These are phyloP conservation scores for Mionectes olivaceus DNA, from an alignment of 2,797 vertebrate species.

Conservation along the genomic window DNA sequence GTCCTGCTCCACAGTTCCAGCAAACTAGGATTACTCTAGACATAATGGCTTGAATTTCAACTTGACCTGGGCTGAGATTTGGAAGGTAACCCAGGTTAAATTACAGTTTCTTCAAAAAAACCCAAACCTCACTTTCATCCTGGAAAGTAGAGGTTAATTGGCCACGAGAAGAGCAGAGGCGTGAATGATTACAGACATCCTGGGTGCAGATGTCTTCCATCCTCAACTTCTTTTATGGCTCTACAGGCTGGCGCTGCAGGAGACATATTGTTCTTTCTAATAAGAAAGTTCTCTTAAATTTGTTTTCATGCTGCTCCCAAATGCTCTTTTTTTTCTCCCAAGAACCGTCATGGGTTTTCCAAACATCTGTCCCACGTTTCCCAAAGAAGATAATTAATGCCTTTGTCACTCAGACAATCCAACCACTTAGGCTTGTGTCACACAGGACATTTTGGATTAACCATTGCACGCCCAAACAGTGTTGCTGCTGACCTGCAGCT, in stretches of 20 bases:
- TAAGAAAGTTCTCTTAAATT: constrained; percentile 16
- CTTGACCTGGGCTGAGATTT: not conserved
- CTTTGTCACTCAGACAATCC: constrained; percentile 49
- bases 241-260: not conserved
- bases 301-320: constrained; percentile 19
- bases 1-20: not conserved
- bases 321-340: not conserved
- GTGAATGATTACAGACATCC: not conserved
- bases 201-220: not conserved
- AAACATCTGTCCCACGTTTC: constrained; percentile 68
- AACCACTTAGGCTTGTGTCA: constrained; percentile 28
- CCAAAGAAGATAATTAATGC: constrained; percentile 68
- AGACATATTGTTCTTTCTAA: not conserved
- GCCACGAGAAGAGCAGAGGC: not conserved
- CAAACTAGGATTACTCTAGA: not conserved
- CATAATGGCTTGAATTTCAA: not conserved
- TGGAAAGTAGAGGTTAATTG: not conserved
- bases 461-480: not conserved
- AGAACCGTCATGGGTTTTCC: constrained; percentile 29
- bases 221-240: not conserved
- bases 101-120: not conserved
- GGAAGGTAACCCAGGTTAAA: not conserved
- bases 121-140: not conserved
- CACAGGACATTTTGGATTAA: constrained; percentile 45
- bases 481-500: not conserved